Base-by-base conservation (phyloP, 2,797 vertebrate species). In the Rhinogobio ventralis region DNA sequence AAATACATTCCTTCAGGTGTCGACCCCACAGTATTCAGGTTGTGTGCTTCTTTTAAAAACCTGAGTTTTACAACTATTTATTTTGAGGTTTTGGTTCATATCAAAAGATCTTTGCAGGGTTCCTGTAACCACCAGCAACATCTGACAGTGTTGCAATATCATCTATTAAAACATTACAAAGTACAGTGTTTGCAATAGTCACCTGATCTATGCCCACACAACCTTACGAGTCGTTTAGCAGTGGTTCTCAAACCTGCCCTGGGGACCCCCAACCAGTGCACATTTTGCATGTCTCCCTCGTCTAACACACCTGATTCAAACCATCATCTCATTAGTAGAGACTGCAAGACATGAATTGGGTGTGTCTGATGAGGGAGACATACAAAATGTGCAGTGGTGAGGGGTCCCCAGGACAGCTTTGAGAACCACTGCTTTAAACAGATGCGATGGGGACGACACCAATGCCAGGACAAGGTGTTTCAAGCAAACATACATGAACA, bases 11-110 rank as follows among this genome's bases (percentile, higher is more conserved):
- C 71, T 68, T 53, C 30, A 45, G n/a, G 73, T 25, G 46, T 23
- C n/a, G 64, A 74, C 82, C 82, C 72, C 82, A 77, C 9, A 20
- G n/a, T 75, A 30, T 42, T 66, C 33, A 66, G 60, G 28, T 36
- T 76, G 57, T 83, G 81, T 62, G 80, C 9, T 17, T 23, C 49
- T 23, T 19, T 30, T 51, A 10, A 30, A 28, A 45, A 49, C 8
- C 20, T 45, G 15, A 19, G 30, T 62, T 42, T 57, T 17, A 60
- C 15, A 10, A 5, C 17, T 11, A 20, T 30, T 2, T 19, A 2
- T 17, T 30, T 64, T 46, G 28, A 46, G 17, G 11, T 49, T 69
- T 81, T 60, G 51, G 67, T 13, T 46, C 10, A n/a, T 23, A 13
- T 71, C 2, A 36, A 64, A 64, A 46, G 2, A 57, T 60, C 51